These are phyloP conservation scores for Umimayanthus chanpuru DNA, from an alignment of 92 coral and sea anemone species.

Conservation along the genomic window DNA sequence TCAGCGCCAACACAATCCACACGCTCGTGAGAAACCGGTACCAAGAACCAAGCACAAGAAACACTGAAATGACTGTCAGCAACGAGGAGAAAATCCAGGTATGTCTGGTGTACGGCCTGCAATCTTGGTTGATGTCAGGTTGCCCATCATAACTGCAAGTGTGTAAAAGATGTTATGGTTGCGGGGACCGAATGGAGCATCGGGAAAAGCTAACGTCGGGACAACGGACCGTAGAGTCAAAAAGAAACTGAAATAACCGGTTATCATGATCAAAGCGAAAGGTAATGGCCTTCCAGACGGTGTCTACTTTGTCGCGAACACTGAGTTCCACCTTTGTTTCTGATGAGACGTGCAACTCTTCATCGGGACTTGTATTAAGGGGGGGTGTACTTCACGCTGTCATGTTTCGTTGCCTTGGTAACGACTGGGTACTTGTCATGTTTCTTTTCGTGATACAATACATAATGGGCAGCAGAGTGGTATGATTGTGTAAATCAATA, in stretches of 20 bases:
- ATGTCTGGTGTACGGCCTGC: constrained; percentile 37
- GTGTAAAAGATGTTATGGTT: constrained; percentile 68
- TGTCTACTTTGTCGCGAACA: constrained; percentile 46
- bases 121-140: constrained; percentile 40
- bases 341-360: constrained; percentile 1
- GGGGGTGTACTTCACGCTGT: constrained; percentile 36
- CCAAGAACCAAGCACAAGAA: constrained; percentile 59
- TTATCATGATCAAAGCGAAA: constrained; percentile 35
- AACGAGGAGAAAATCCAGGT: constrained; percentile 71
- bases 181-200: constrained; percentile 67
- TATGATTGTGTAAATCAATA: constrained; percentile 43
- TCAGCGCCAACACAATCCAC: constrained; percentile 57
- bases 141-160: constrained; percentile 60
- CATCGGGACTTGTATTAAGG: constrained; percentile 12
- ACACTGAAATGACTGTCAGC: constrained; percentile 49
- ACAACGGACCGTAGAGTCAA: constrained; percentile 65
- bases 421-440: not conserved
- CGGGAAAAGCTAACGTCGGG: constrained; percentile 63
- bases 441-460: constrained; percentile 50
- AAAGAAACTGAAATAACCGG: constrained; percentile 61
- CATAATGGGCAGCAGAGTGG: constrained; percentile 49
- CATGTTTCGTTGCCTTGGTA: not conserved
- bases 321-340: no score
- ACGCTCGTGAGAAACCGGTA: constrained; percentile 65
- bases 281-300: constrained; percentile 38